Conservation (phyloP, 2,888 invertebrate species). For the Formica aserva region DNA sequence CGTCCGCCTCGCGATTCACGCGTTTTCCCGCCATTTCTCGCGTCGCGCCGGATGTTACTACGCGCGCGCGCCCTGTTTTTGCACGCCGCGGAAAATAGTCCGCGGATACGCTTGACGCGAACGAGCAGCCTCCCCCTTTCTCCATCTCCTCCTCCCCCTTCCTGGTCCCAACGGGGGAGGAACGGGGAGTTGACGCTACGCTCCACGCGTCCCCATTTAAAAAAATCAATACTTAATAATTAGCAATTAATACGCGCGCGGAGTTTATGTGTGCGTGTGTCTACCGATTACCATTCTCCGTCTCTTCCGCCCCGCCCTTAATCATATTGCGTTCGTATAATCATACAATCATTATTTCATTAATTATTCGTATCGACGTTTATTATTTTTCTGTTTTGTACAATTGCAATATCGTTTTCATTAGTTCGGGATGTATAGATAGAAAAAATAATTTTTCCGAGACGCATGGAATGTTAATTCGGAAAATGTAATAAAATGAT, state of each 20-base stretch:
- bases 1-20: neutral
- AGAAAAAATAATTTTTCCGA: neutral
- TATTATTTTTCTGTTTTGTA: constrained; percentile 31
- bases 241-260: constrained; percentile 82
- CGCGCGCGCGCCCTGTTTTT: constrained; percentile 66
- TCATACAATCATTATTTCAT: constrained; percentile 50
- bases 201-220: constrained; percentile 77
- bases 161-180: neutral
- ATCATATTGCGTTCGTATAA: constrained; percentile 39
- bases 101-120: constrained; percentile 65
- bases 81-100: constrained; percentile 71
- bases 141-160: neutral
- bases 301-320: constrained; percentile 5
- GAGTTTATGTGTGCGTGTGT: constrained; percentile 53
- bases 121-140: constrained; percentile 66
- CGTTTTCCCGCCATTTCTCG: constrained; percentile 77
- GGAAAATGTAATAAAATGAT: neutral
- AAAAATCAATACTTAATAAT: constrained; percentile 86
- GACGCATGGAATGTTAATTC: neutral
- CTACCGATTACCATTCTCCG: constrained; percentile 28
- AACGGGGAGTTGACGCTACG: constrained; percentile 49
- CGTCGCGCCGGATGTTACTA: constrained; percentile 58
- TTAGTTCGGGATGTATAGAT: neutral
- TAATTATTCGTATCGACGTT: constrained; percentile 51
- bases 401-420: neutral